Evolutionary conservation across 2,888 invertebrate genomes (phyloP), one percentile per base, ranked within the genome.

Genomic region (Palloptera scutellata): DNA sequence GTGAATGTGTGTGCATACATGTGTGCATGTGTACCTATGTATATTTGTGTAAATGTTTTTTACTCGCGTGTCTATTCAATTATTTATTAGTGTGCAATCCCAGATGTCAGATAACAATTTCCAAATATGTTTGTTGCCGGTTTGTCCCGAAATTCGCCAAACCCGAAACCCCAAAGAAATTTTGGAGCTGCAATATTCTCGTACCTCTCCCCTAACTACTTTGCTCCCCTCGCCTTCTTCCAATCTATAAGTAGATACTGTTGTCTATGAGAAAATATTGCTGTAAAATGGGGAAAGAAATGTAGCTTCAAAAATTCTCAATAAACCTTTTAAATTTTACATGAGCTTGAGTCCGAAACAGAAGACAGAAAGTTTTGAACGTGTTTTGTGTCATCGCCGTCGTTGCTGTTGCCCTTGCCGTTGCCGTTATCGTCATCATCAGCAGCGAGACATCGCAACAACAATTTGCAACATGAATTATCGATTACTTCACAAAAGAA

Each of bases 41-140:
- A 55, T 30, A 30, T 55, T 58, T 59, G 59, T 59, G 45, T 45
- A 45, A 20, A 45, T 59, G 59, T 30, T 30, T 30, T 30, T 30
- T 30, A 30, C 30, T 30, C 30, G 30, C 17, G 52, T 20, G 19
- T 61, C 48, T 30, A 19, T 61, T 67, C 65, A 72, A 70, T 71
- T 72, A 74, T 73, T 73, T 72, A 73, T 71, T 71, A 71, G 69
- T 70, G 62, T 66, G 57, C 66, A 69, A 71, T 63, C 67, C 72
- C 68, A 71, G 67, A 71, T 69, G 65, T 60, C 64, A 72, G 70
- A 70, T 66, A 70, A 71, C 62, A 70, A 67, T 71, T 67, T 68
- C 65, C 65, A 64, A 66, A 30, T 30, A 30, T 30, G 30, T 30
- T 30, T 30, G 30, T 30, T 30, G 30, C 30, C 6, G 30, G 30